Evolutionary conservation across 1,140 invertebrate species (phyloP).

Genomic region (Colletes gigas): DNA sequence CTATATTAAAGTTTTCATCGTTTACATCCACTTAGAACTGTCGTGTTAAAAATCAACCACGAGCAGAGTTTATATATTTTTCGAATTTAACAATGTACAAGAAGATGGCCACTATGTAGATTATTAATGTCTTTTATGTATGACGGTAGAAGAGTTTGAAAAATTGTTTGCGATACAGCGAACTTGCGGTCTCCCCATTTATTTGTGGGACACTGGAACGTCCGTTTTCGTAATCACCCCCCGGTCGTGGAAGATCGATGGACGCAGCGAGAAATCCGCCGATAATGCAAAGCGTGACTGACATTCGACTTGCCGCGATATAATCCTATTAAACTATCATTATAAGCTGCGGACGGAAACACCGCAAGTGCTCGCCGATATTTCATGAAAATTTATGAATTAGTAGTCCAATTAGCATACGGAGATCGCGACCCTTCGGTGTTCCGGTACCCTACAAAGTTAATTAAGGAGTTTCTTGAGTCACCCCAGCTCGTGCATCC

Average conservation of each 20-base stretch:
- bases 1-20: no score
- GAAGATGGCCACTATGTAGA: no score
- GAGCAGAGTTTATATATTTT: no score
- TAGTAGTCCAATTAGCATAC: slow-evolving; percentile 20
- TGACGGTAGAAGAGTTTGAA: no score
- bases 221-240: slow-evolving; percentile 41
- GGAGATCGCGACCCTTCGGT: not conserved
- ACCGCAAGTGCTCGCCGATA: slow-evolving; percentile 73
- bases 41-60: no score
- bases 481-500: not conserved
- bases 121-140: no score
- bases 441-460: not conserved
- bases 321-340: slow-evolving; percentile 78
- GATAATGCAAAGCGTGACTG: slow-evolving; percentile 78
- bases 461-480: not conserved
- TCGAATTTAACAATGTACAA: no score
- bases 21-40: no score
- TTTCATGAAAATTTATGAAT: slow-evolving; percentile 72
- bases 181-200: not conserved
- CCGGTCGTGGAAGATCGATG: slow-evolving; percentile 59
- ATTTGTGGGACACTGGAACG: slow-evolving; percentile 14
- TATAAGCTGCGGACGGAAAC: slow-evolving; percentile 76
- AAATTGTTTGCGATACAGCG: no score
- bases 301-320: slow-evolving; percentile 73
- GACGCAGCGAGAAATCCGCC: slow-evolving; percentile 61